Evolutionary conservation across 2,113 vertebrate species (phyloP).

Genomic region (Aythya baeri): DNA sequence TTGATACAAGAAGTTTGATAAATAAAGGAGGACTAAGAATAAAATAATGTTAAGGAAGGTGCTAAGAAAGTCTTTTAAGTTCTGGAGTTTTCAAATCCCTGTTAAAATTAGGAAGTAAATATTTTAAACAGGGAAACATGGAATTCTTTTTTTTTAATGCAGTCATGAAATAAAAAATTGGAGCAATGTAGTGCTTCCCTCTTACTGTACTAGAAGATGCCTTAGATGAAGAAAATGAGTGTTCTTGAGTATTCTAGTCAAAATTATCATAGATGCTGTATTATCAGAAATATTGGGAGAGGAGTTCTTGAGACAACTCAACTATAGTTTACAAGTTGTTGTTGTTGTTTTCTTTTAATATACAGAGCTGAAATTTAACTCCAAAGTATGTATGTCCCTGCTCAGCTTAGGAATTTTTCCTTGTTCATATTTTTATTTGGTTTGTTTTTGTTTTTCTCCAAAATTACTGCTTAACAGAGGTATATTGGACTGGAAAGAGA

Average conservation of each 20-base stretch:
- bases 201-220: background rate
- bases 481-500: background rate
- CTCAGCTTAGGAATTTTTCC: background rate
- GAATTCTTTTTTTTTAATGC: background rate
- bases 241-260: background rate
- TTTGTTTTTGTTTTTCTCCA: accelerated
- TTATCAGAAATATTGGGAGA: background rate
- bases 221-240: background rate
- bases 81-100: background rate
- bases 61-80: background rate
- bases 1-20: background rate
- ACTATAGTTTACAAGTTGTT: background rate
- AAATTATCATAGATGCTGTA: background rate
- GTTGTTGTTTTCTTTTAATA: background rate
- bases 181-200: background rate
- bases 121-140: background rate
- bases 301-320: background rate
- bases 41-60: too few species aligned
- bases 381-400: background rate
- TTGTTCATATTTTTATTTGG: background rate
- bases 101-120: background rate
- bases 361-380: background rate
- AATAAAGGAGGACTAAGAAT: background rate
- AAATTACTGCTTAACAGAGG: background rate
- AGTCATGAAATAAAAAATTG: background rate